Conservation (phyloP, 2,113 vertebrate species). For the Setophaga coronata region DNA sequence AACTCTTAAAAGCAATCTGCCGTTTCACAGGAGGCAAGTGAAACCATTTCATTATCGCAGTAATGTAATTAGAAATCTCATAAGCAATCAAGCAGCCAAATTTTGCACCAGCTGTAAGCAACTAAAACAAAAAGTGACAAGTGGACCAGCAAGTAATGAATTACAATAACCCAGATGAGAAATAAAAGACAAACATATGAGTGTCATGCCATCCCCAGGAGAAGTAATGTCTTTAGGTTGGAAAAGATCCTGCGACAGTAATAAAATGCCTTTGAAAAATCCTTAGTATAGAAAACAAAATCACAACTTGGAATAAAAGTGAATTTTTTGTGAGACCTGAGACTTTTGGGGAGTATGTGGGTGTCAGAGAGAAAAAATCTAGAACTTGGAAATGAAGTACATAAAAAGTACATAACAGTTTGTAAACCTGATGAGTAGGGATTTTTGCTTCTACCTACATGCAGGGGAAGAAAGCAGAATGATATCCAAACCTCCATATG, state of each 20-base stretch:
- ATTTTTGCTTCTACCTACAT: slow-evolving; percentile 3
- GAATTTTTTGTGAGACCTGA: slow-evolving; percentile 9
- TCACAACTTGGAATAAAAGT: slow-evolving; percentile 21
- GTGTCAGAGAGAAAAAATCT: slow-evolving; percentile 37
- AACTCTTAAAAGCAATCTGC: slow-evolving; percentile 37
- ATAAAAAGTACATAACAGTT: background rate
- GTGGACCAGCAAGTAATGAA: slow-evolving; percentile 63
- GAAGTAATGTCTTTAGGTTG: slow-evolving; percentile 18
- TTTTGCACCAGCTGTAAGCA: slow-evolving; percentile 48
- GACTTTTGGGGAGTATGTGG: background rate
- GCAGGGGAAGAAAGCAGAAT: slow-evolving; percentile 15
- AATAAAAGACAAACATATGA: slow-evolving; percentile 43
- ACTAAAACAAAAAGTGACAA: slow-evolving; percentile 65
- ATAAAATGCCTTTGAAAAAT: slow-evolving; percentile 55
- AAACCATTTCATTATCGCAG: slow-evolving; percentile 35
- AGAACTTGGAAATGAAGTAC: slow-evolving; percentile 5
- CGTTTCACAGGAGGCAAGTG: slow-evolving; percentile 6
- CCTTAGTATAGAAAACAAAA: slow-evolving; percentile 63
- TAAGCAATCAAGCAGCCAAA: slow-evolving; percentile 48
- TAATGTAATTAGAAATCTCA: slow-evolving; percentile 61
- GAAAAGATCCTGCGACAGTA: slow-evolving; percentile 46
- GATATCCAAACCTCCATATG: background rate
- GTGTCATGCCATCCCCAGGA: slow-evolving; percentile 32
- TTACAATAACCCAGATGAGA: slow-evolving; percentile 61
- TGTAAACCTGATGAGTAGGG: background rate